Evolutionary conservation across 2,888 invertebrate genomes (phyloP).

Genomic region (Mimachlamys varia): DNA sequence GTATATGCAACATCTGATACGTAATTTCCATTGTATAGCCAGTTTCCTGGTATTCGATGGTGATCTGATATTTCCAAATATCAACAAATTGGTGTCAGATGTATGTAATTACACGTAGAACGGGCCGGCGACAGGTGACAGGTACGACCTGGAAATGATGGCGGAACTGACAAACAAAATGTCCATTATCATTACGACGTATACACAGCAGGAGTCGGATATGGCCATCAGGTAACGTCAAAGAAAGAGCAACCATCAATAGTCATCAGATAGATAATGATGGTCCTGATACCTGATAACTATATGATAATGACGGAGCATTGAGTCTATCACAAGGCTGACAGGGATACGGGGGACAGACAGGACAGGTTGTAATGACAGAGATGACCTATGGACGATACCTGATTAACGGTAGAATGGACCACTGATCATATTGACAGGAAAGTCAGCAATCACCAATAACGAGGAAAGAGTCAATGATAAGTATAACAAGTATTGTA

Average conservation of each 20-base stretch:
- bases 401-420: background rate
- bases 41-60: no score
- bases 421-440: background rate
- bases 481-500: no score
- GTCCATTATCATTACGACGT: slow-evolving; percentile 10
- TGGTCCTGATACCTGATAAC: background rate
- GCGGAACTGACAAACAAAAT: background rate
- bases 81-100: background rate
- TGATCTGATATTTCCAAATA: background rate
- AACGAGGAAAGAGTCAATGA: no score
- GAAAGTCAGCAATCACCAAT: no score
- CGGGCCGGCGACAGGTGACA: slow-evolving; percentile 1
- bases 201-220: background rate
- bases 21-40: no score
- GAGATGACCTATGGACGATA: background rate
- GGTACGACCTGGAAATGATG: background rate
- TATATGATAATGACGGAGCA: background rate
- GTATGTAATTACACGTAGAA: background rate
- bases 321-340: background rate
- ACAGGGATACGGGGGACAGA: background rate
- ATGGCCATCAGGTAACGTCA: background rate
- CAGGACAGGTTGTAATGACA: background rate
- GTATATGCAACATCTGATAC: no score
- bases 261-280: background rate
- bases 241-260: background rate